These are phyloP conservation scores for Ataeniobius toweri DNA, from an alignment of 2,797 vertebrate genomes.

Conservation along the genomic window DNA sequence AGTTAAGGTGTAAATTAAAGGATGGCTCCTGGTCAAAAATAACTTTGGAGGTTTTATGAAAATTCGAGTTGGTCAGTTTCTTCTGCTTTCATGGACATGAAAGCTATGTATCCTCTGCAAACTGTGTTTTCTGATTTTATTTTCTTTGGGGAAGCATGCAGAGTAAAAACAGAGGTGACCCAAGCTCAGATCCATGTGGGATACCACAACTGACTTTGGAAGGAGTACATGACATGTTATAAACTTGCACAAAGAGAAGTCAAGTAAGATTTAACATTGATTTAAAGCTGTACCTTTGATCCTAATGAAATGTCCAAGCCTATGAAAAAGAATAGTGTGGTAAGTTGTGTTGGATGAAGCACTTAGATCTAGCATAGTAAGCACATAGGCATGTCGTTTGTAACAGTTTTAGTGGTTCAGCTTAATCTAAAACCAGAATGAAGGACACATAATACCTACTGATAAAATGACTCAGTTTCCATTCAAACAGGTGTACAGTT, in stretches of 20 bases:
- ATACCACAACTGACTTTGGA: not conserved
- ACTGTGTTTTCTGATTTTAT: not conserved
- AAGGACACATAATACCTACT: not conserved
- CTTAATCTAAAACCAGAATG: not conserved
- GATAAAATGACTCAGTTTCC: not conserved
- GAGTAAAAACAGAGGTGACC: not conserved
- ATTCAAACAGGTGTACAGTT: not conserved
- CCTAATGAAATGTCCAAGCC: not conserved
- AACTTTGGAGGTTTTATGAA: not conserved
- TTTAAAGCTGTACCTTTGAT: not conserved
- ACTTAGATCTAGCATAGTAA: not conserved
- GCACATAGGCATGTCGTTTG: not conserved
- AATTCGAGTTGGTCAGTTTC: not conserved
- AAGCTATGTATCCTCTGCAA: not conserved
- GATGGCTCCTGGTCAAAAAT: not conserved
- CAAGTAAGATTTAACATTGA: not conserved
- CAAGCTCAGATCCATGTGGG: not conserved
- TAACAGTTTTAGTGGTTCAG: not conserved
- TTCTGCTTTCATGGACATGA: not conserved
- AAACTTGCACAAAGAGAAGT: not conserved
- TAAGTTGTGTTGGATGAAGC: not conserved
- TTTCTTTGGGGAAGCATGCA: not conserved
- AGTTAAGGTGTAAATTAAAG: not conserved
- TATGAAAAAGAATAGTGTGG: not conserved
- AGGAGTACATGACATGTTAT: not conserved